phyloP scores from a whole-genome alignment of 2,113 vertebrate species.

The Cacatua alba region DNA sequence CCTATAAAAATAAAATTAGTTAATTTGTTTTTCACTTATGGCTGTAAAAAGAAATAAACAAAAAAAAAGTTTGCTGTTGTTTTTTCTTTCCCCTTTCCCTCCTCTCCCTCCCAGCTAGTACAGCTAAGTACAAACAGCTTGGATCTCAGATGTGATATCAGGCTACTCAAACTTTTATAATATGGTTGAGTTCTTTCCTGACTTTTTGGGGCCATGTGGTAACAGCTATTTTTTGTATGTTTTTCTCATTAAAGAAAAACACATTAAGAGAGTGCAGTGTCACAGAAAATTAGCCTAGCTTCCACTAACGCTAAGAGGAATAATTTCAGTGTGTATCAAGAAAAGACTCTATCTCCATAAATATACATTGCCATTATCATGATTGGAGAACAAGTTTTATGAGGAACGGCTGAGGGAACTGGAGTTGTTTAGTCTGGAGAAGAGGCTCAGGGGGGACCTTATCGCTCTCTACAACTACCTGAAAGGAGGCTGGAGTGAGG shows the following conservation, averaged over 20 bases:
- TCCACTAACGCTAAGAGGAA: neutral
- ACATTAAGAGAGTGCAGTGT: neutral
- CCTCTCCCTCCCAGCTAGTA: neutral
- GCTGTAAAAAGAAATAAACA: neutral
- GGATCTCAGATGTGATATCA: neutral
- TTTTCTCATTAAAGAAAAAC: neutral
- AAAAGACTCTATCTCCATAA: neutral
- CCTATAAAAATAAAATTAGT: neutral
- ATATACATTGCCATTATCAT: neutral
- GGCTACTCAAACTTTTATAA: neutral
- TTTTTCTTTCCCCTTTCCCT: neutral
- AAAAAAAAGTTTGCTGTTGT: neutral
- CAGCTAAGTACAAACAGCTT: neutral
- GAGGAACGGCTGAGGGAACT: neutral
- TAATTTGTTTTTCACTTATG: neutral
- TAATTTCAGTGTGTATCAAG: neutral
- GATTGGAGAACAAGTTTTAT: neutral
- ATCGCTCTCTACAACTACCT: neutral
- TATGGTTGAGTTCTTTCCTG: neutral
- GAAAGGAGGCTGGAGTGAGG: neutral
- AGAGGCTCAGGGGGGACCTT: neutral
- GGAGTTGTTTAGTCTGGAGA: neutral
- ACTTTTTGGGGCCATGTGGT: neutral
- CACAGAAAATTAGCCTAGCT: neutral
- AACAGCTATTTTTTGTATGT: neutral